Percentiles rank a stretch among this genome's conserved stretches.
Conservation (phyloP, 2,797 vertebrate genomes). For the Pachyuromys duprasi region DNA sequence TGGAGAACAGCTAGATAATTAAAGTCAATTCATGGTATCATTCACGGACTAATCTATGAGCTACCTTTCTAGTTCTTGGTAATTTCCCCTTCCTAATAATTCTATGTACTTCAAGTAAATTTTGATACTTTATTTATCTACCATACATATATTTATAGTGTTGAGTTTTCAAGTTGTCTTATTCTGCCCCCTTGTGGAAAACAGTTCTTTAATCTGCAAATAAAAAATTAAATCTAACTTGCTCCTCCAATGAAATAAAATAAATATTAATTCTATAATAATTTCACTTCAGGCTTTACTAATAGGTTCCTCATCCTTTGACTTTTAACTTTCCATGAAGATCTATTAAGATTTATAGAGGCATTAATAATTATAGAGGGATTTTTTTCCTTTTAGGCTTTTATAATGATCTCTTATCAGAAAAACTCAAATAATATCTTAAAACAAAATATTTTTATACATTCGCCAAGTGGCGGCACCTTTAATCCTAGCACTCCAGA, state of each 20-base stretch:
- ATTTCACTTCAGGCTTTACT: slow-evolving; percentile 43
- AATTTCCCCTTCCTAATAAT: slow-evolving; percentile 49
- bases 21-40: background rate
- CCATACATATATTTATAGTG: background rate
- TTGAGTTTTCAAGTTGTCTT: slow-evolving; percentile 59
- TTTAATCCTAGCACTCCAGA: no score
- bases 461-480: background rate
- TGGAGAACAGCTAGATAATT: background rate
- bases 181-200: slow-evolving; percentile 80
- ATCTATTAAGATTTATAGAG: slow-evolving; percentile 2
- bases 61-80: background rate
- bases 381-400: background rate
- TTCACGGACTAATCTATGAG: background rate
- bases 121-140: background rate
- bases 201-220: slow-evolving; percentile 2
- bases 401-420: slow-evolving; percentile 28
- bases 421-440: slow-evolving; percentile 56
- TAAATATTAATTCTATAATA: slow-evolving; percentile 6
- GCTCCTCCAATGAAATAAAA: slow-evolving; percentile 55
- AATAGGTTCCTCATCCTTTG: slow-evolving; percentile 23
- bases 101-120: slow-evolving; percentile 57
- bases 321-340: background rate
- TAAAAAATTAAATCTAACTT: slow-evolving; percentile 57
- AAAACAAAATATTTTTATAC: slow-evolving; percentile 44
- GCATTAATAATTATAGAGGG: background rate